These are phyloP conservation scores for Allolobophora icterica DNA, from an alignment of 2,888 invertebrate genomes.

Conservation along the genomic window DNA sequence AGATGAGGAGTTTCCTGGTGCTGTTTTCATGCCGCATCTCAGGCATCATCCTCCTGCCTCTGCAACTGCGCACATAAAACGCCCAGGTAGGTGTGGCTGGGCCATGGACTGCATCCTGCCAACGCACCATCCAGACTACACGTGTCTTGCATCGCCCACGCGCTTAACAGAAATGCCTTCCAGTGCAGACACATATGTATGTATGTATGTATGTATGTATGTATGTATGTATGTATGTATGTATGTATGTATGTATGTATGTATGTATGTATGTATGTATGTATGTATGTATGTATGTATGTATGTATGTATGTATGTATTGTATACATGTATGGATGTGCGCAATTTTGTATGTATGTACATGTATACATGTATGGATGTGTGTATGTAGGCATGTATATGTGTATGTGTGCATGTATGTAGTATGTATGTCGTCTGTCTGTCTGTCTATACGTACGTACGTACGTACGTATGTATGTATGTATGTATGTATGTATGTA, in stretches of 20 bases:
- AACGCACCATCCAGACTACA: neutral
- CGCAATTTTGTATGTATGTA: neutral
- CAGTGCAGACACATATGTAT: neutral
- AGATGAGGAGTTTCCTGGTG: no score
- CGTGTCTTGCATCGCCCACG: no score
- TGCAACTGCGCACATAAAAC: no score
- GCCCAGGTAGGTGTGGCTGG: no score
- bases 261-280: constrained; percentile 4
- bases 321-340: neutral
- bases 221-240: neutral
- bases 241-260: constrained; percentile 25
- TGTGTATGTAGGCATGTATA: neutral
- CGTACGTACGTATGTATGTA: constrained; percentile 4
- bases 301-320: constrained; percentile 24
- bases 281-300: constrained; percentile 14
- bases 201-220: neutral
- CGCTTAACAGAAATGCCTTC: no score
- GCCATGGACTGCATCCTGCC: no score
- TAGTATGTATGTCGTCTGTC: neutral
- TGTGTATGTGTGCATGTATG: neutral
- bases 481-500: constrained; percentile 11
- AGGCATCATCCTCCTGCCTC: no score
- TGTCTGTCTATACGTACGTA: constrained; percentile 4
- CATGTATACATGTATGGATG: neutral
- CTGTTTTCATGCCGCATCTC: no score